Evolutionary conservation across 2,888 invertebrate genomes (phyloP).

Genomic region (Allophyes oxyacanthae): DNA sequence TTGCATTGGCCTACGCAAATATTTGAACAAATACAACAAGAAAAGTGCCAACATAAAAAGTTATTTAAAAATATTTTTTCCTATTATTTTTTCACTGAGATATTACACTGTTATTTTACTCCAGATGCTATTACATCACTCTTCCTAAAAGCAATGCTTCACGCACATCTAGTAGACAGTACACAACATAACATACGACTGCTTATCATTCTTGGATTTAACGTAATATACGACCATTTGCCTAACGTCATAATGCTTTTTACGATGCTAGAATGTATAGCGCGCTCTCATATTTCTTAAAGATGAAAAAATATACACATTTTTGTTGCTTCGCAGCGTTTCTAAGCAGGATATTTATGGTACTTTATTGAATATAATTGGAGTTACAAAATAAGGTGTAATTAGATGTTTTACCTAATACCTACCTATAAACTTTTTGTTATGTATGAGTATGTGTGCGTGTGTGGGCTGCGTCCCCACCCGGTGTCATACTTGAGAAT

Average conservation of each 20-base stretch:
- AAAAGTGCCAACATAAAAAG: too few relatives aligned
- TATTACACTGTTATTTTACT: background rate
- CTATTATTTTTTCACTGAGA: background rate
- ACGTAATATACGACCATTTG: slow-evolving; percentile 64
- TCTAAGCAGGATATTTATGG: slow-evolving; percentile 10
- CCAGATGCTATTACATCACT: background rate
- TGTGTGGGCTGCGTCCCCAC: too few relatives aligned
- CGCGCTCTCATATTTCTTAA: slow-evolving; percentile 36
- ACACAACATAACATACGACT: slow-evolving; percentile 63
- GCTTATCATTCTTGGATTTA: slow-evolving; percentile 66
- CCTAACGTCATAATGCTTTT: slow-evolving; percentile 55
- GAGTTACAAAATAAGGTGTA: slow-evolving; percentile 2
- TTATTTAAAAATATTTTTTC: too few relatives aligned
- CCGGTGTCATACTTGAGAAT: too few relatives aligned
- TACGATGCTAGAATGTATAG: slow-evolving; percentile 46
- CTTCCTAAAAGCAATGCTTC: slow-evolving; percentile 16
- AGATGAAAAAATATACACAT: slow-evolving; percentile 36
- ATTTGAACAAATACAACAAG: too few relatives aligned
- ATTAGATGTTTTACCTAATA: slow-evolving; percentile 5
- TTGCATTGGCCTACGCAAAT: too few relatives aligned
- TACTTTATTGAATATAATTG: slow-evolving; percentile 33
- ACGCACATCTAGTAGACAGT: slow-evolving; percentile 26
- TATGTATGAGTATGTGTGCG: background rate
- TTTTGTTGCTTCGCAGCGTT: slow-evolving; percentile 16
- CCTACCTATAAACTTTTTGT: background rate